Conservation (phyloP, 1,140 invertebrate species). For the Cecropterus lyciades region DNA sequence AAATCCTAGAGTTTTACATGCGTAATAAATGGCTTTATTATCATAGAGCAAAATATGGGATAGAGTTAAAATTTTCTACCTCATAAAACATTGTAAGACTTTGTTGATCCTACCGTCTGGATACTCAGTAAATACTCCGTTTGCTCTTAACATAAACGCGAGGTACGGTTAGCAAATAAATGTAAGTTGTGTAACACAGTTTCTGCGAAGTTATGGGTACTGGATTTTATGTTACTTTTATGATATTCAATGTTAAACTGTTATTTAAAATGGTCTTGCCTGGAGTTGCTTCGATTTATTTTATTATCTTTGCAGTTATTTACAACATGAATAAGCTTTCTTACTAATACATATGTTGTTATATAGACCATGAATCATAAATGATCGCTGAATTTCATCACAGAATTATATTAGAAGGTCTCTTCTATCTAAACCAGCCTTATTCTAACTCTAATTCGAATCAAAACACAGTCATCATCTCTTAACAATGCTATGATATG, state of each 20-base stretch:
- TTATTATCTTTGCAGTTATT: background rate
- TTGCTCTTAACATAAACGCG: constrained; percentile 31
- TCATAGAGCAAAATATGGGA: constrained; percentile 63
- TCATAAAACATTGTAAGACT: constrained; percentile 62
- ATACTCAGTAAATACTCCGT: constrained; percentile 56
- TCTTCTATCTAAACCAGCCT: too few species aligned
- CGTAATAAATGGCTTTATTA: constrained; percentile 70
- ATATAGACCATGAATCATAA: too few species aligned
- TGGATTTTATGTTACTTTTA: background rate
- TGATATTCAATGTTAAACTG: too few species aligned
- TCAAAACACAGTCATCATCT: too few species aligned
- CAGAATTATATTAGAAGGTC: too few species aligned
- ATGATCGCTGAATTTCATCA: too few species aligned
- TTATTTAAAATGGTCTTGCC: background rate
- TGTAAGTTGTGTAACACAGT: background rate
- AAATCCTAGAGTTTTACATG: constrained; percentile 53
- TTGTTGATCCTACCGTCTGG: constrained; percentile 61
- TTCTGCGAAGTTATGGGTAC: background rate
- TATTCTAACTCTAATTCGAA: too few species aligned
- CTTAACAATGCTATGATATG: too few species aligned
- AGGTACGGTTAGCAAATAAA: constrained; percentile 20
- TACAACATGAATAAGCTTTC: background rate
- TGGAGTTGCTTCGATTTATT: background rate
- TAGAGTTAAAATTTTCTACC: constrained; percentile 65
- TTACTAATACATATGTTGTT: too few species aligned